These are phyloP conservation scores for Mesocentrotus franciscanus DNA, from an alignment of 53 echinoderm and acorn worm species.

Conservation along the genomic window DNA sequence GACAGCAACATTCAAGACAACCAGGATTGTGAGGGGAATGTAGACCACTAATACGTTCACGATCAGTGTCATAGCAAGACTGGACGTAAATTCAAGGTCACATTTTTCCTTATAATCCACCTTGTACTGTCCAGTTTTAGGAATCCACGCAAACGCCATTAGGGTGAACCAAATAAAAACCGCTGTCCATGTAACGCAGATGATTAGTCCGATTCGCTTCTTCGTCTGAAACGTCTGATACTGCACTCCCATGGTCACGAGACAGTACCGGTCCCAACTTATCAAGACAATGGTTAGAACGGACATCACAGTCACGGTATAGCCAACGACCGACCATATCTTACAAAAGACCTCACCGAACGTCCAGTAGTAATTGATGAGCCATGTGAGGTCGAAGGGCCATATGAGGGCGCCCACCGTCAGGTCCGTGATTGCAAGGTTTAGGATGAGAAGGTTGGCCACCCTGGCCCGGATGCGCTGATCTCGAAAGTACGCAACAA, in stretches of 20 bases:
- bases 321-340: constrained; percentile 76
- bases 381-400: constrained; percentile 72
- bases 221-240: constrained; percentile 47
- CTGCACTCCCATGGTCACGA: constrained; percentile 36
- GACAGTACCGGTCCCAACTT: constrained; percentile 72
- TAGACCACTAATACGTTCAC: constrained; percentile 62
- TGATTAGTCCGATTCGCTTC: constrained; percentile 15
- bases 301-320: constrained; percentile 68
- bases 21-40: constrained; percentile 70
- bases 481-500: constrained; percentile 71
- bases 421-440: constrained; percentile 75
- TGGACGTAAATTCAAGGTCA: constrained; percentile 60
- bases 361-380: constrained; percentile 69
- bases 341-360: constrained; percentile 82
- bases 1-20: constrained; percentile 65
- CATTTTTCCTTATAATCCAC: constrained; percentile 67
- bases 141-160: constrained; percentile 56
- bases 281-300: constrained; percentile 74
- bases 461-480: constrained; percentile 57
- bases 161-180: background rate
- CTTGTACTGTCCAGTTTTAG: constrained; percentile 40
- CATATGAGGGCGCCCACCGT: constrained; percentile 68
- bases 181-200: background rate
- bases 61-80: constrained; percentile 44
- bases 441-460: constrained; percentile 79